Evolutionary conservation across 2,113 vertebrate species (phyloP).

Genomic region (Tenrec ecaudatus): DNA sequence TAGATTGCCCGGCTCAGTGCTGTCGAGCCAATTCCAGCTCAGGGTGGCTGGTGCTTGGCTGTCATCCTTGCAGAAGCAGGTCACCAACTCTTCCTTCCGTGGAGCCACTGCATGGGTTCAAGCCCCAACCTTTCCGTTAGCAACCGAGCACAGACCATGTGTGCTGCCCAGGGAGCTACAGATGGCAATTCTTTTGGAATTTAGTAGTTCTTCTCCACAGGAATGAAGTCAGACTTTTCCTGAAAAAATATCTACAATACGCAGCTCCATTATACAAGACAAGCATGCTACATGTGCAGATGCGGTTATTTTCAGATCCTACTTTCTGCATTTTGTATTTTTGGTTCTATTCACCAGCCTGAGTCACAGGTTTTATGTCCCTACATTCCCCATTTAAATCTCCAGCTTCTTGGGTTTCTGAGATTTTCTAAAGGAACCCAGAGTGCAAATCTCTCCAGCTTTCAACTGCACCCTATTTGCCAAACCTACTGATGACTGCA

Average conservation of each 20-base stretch:
- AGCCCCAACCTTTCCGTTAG: neutral
- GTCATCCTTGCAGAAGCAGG: neutral
- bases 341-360: conserved; percentile 34
- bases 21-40: neutral
- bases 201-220: conserved; percentile 20
- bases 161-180: neutral
- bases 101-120: neutral
- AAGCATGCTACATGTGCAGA: neutral
- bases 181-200: neutral
- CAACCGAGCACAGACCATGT: neutral
- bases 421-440: conserved; percentile 14
- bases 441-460: neutral
- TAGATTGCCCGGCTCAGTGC: no score
- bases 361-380: neutral
- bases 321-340: conserved; percentile 35
- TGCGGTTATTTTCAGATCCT: conserved; percentile 35
- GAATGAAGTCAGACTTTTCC: neutral
- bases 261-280: conserved; percentile 8
- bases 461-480: conserved; percentile 7
- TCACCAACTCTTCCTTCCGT: neutral
- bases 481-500: neutral
- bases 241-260: conserved; percentile 48
- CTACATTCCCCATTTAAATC: neutral
- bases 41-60: neutral
- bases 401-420: neutral